Conservation (phyloP, 2,113 vertebrate genomes). For the Laticauda laticaudata region DNA sequence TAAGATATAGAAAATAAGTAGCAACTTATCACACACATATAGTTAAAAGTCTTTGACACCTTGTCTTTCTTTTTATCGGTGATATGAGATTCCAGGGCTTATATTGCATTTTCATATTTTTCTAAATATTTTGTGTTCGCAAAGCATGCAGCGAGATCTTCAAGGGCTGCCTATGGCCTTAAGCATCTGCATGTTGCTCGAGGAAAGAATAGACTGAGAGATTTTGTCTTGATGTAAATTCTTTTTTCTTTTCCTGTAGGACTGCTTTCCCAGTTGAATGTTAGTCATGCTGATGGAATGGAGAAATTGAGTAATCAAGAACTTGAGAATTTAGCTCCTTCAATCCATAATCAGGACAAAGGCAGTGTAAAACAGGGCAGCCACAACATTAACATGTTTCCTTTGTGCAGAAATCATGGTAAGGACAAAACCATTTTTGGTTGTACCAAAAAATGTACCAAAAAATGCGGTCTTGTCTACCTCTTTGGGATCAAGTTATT, state of each 20-base stretch:
- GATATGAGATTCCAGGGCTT: not conserved
- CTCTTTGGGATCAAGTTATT: not conserved
- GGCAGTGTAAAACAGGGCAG: constrained; percentile 44
- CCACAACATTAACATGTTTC: constrained; percentile 42
- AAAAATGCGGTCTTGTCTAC: not conserved
- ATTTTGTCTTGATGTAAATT: not conserved
- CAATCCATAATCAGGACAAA: constrained; percentile 56
- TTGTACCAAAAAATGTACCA: not conserved
- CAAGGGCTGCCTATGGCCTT: not conserved
- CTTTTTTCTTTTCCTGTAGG: constrained; percentile 47
- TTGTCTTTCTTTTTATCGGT: not conserved
- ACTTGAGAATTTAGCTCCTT: constrained; percentile 45
- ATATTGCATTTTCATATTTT: not conserved
- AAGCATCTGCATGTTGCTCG: not conserved
- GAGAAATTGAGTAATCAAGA: constrained; percentile 58
- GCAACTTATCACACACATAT: not conserved
- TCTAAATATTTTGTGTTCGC: not conserved
- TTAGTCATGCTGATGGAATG: constrained; percentile 53
- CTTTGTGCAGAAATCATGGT: constrained; percentile 66
- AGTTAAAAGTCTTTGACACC: not conserved
- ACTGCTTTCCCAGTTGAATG: constrained; percentile 57
- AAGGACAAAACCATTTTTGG: not conserved
- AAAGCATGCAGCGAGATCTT: not conserved
- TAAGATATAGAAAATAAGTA: not conserved
- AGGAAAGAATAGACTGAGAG: not conserved